Percentiles rank a stretch among this genome's conserved stretches.
Conservation (phyloP, 2,888 invertebrate species). For the Epinotia demarniana region DNA sequence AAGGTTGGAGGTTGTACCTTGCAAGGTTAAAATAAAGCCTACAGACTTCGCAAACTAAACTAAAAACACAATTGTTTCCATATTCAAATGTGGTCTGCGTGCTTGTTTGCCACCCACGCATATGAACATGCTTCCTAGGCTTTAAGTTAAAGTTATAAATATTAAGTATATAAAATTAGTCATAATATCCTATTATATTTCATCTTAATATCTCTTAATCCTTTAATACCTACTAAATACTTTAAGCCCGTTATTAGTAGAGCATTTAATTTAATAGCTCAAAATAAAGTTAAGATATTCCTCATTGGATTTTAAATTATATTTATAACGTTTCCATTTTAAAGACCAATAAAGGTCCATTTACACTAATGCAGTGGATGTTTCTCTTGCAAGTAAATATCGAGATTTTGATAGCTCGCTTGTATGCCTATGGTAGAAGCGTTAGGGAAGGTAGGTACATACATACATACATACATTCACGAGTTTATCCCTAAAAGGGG, state of each 20-base stretch:
- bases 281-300: slow-evolving; percentile 25
- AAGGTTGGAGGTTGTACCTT: no score
- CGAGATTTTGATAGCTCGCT: no score
- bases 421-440: no score
- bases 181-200: neutral
- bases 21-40: no score
- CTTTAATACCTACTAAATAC: slow-evolving; percentile 8
- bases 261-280: slow-evolving; percentile 15
- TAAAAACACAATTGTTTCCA: slow-evolving; percentile 1
- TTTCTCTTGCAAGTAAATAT: no score
- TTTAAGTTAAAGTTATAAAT: neutral
- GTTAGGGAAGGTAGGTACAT: no score
- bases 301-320: slow-evolving; percentile 6
- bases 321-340: slow-evolving; percentile 14
- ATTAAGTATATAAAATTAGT: no score
- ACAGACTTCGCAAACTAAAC: neutral
- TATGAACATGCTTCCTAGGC: no score
- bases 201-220: neutral
- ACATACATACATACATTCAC: no score
- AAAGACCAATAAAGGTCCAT: neutral
- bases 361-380: neutral
- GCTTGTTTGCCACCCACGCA: slow-evolving; percentile 8
- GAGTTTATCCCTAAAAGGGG: no score
- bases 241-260: neutral
- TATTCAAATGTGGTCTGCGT: neutral